Conservation (phyloP, 2,113 vertebrate species). For the Ailurus styani region DNA sequence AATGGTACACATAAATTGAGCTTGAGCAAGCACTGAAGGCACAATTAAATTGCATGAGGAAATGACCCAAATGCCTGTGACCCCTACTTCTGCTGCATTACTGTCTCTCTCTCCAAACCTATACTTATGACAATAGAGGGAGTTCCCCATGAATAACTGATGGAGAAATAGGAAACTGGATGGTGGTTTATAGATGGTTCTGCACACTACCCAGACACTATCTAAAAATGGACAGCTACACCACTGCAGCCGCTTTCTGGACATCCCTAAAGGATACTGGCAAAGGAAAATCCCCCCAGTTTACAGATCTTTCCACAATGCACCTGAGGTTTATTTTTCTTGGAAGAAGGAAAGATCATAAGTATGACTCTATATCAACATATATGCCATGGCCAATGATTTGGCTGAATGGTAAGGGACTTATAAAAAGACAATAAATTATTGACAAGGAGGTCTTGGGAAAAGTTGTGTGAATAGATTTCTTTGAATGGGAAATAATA, state of each 20-base stretch:
- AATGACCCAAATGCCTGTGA: not conserved
- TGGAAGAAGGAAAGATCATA: not conserved
- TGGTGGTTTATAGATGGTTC: not conserved
- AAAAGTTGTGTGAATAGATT: not conserved
- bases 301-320: not conserved
- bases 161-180: not conserved
- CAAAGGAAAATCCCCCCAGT: not conserved
- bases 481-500: not conserved
- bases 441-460: not conserved
- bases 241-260: not conserved
- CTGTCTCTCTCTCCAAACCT: not conserved
- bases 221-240: not conserved
- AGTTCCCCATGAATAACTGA: not conserved
- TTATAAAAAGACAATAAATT: not conserved
- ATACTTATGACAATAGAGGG: not conserved
- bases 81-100: not conserved
- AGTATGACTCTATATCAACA: not conserved
- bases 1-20: not conserved
- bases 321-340: not conserved
- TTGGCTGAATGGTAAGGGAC: not conserved
- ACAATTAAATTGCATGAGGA: not conserved
- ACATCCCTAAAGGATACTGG: not conserved
- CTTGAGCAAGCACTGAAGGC: not conserved
- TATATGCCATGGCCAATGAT: not conserved
- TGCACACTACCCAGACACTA: not conserved